Evolutionary conservation across 2,113 vertebrate species (phyloP), one percentile per base, ranked within the genome.

Genomic region (Gobius niger): DNA sequence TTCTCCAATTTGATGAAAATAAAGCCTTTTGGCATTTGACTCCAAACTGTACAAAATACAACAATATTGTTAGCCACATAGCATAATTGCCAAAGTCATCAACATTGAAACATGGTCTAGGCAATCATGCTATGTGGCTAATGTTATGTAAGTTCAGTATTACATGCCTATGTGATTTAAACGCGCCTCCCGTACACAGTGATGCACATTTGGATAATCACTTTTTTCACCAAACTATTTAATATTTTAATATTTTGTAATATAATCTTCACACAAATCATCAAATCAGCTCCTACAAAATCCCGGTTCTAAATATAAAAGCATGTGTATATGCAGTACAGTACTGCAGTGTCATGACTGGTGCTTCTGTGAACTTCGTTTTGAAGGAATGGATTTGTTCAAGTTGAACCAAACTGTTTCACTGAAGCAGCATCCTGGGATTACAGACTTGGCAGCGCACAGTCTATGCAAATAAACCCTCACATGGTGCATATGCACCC

Each of bases 391-490:
- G 15, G 46, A 61, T 47, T 53, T 68, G 72, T 63, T 66, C 6
- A 51, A 15, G 44, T 59, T 44, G 66, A 47, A 72, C 53, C 72
- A 46, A 82, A 82, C 81, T 65, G 68, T 44, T 76, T 72, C 71
- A 81, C 81, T 82, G 80, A 77, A 80, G 81, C 72, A 72, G 64
- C 78, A 82, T 77, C 56, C 50, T 34, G 68, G 82, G 86, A 89
- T 88, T 88, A 86, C 53, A 62, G 62, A 12, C 67, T 81, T 87
- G 84, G 82, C 83, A 81, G 70, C 72, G 63, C 70, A 70, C 63
- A 46, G 65, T 73, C 63, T 56, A 51, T 61, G 16, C 60, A 72
- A 56, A 64, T 57, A 34, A 64, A 70, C 56, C 54, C 53, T 44
- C n/a, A 24, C 46, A 44, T 9, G 7, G 34, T 54, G 61, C 77